Evolutionary conservation across 2,888 invertebrate species (phyloP).

Genomic region (Pseudeuparius sepicola): DNA sequence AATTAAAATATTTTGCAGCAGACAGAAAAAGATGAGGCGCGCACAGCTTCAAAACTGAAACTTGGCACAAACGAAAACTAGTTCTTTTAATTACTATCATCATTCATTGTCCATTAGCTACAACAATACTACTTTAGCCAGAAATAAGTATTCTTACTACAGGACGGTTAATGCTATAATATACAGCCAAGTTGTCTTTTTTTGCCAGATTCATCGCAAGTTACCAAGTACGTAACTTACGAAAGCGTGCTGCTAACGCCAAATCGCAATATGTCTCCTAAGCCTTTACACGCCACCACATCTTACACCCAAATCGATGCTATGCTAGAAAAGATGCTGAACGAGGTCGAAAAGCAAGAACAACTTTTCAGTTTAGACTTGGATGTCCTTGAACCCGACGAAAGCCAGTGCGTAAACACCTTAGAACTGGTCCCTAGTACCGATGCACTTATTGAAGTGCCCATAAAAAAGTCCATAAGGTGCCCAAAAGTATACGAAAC

Average conservation of each 20-base stretch:
- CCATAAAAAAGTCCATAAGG: constrained; percentile 33
- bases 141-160: constrained; percentile 29
- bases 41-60: no score
- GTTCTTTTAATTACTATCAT: constrained; percentile 18
- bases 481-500: constrained; percentile 33
- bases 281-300: constrained; percentile 28
- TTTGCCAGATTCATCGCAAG: constrained; percentile 30
- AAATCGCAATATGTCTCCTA: constrained; percentile 29
- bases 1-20: no score
- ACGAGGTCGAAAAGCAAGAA: constrained; percentile 36
- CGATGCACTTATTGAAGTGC: constrained; percentile 38
- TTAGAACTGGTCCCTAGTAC: constrained; percentile 35
- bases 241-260: constrained; percentile 35
- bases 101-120: constrained; percentile 21
- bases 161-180: constrained; percentile 29
- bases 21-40: no score
- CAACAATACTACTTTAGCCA: constrained; percentile 8
- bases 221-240: constrained; percentile 31
- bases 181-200: constrained; percentile 21
- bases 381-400: constrained; percentile 29
- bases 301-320: constrained; percentile 38
- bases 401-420: constrained; percentile 32
- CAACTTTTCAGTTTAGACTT: constrained; percentile 33
- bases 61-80: no score
- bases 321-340: constrained; percentile 38